Evolutionary conservation across 2,888 invertebrate genomes (phyloP), one percentile per base, ranked within the genome.

Genomic region (Kuschelorhynchus macadamiae): DNA sequence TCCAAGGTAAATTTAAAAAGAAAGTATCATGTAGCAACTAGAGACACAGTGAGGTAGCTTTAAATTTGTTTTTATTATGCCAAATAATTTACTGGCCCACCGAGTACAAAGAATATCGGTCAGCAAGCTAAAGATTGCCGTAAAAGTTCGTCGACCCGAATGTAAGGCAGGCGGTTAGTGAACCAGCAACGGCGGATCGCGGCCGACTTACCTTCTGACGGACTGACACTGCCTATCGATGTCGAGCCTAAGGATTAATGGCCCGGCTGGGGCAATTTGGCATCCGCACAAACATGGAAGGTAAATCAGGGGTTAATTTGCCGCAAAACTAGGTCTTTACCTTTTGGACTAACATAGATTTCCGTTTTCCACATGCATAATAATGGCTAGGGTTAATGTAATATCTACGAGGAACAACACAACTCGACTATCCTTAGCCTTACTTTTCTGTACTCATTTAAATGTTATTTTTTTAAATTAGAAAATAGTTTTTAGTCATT

Each of bases 141-240:
- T 32, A 33, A 65, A 46, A 59, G 65, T 59, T 66, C 66, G 46
- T 16, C 39, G 53, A 60, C 66, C 59, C 17, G 52, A 66, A 66
- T 44, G 59, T 66, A 66, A 66, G 66, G n/a, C 66, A 52, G 16
- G 33, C 18, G 56, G 47, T 61, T 61, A 50, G 12, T 25, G 25
- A 25, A 25, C 25, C 25, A 25, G 25, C 25, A 7, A 7, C 25
- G 25, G 25, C 25, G 3, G 25, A 25, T 25, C 7, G 25, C 25
- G 25, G 25, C 25, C 25, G 25, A 25, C 25, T 25, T 25, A 25
- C 25, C 25, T 25, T 25, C 25, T 25, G 47, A 47, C 21, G 47
- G 21, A 47, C 47, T 50, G 50, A 50, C 17, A 55, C 42, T 30
- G 46, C 60, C 49, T 60, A 60, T 49, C 49, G 60, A 44, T 44